Evolutionary conservation across 1,140 invertebrate genomes (phyloP).

Genomic region (Lasioglossum baleicum): DNA sequence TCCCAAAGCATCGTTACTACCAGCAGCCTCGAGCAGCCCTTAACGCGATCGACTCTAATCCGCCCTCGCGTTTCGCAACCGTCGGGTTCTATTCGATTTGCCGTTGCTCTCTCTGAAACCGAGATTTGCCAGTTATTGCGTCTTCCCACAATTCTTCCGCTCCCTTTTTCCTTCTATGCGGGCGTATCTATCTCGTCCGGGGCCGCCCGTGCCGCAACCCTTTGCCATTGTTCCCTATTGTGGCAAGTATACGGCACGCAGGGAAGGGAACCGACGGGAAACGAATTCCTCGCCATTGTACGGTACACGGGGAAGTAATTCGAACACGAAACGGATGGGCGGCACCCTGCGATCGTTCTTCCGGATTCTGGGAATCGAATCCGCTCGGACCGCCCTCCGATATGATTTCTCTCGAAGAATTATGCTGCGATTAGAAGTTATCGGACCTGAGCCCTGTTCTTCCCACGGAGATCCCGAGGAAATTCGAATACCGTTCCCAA

Average conservation of each 20-base stretch:
- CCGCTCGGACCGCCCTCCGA: slow-evolving; percentile 36
- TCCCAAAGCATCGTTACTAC: too few species aligned
- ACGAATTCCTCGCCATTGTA: slow-evolving; percentile 60
- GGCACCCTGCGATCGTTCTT: slow-evolving; percentile 49
- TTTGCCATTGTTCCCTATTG: slow-evolving; percentile 59
- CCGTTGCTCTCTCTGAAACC: not conserved
- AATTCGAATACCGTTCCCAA: too few species aligned
- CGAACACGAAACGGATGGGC: slow-evolving; percentile 46
- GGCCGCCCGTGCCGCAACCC: slow-evolving; percentile 22
- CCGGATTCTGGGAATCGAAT: slow-evolving; percentile 54
- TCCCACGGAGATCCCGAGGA: too few species aligned
- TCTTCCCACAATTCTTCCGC: slow-evolving; percentile 52
- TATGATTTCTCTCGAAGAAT: slow-evolving; percentile 54
- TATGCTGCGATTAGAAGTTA: not conserved
- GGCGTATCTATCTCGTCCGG: slow-evolving; percentile 44
- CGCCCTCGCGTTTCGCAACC: too few species aligned
- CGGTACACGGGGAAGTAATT: slow-evolving; percentile 55
- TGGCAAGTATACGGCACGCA: slow-evolving; percentile 32
- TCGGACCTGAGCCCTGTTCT: too few species aligned
- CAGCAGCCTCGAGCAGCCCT: not conserved
- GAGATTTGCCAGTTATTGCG: slow-evolving; percentile 55
- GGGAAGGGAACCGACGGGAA: slow-evolving; percentile 40
- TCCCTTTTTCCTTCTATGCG: slow-evolving; percentile 53
- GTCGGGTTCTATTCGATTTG: slow-evolving; percentile 17
- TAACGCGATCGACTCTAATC: not conserved